Evolutionary conservation across 1,140 invertebrate species (phyloP).

Genomic region (Drosophila bocqueti): DNA sequence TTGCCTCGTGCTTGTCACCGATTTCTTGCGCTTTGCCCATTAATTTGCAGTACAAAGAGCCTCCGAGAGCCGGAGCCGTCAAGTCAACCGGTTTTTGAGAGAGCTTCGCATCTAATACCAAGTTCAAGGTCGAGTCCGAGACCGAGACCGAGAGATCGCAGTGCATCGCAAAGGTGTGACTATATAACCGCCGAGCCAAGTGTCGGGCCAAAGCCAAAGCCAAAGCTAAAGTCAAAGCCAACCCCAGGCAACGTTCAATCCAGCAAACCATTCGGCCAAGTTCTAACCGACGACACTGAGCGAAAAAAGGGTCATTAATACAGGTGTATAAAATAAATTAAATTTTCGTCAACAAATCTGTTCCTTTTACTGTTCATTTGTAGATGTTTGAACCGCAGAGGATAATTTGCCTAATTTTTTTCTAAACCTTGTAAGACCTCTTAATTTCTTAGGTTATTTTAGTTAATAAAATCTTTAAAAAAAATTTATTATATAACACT

Average conservation of each 20-base stretch:
- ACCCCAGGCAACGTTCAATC: constrained; percentile 8
- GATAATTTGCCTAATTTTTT: too few species aligned
- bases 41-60: constrained; percentile 66
- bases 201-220: constrained; percentile 21
- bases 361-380: background rate
- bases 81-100: constrained; percentile 63
- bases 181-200: constrained; percentile 11
- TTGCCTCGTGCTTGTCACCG: constrained; percentile 61
- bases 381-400: background rate
- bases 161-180: constrained; percentile 73
- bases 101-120: constrained; percentile 77
- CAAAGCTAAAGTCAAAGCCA: constrained; percentile 24
- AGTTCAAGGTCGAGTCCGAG: constrained; percentile 72
- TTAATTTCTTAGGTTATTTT: too few species aligned
- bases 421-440: background rate
- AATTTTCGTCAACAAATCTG: background rate
- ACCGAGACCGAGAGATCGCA: constrained; percentile 39
- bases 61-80: constrained; percentile 21
- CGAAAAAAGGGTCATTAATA: background rate
- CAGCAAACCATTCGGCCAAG: constrained; percentile 21
- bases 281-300: constrained; percentile 25
- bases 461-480: background rate
- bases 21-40: constrained; percentile 62
- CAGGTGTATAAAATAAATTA: background rate
- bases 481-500: background rate